Base-by-base conservation (phyloP, 2,888 invertebrate species). In the Machimus atricapillus region DNA sequence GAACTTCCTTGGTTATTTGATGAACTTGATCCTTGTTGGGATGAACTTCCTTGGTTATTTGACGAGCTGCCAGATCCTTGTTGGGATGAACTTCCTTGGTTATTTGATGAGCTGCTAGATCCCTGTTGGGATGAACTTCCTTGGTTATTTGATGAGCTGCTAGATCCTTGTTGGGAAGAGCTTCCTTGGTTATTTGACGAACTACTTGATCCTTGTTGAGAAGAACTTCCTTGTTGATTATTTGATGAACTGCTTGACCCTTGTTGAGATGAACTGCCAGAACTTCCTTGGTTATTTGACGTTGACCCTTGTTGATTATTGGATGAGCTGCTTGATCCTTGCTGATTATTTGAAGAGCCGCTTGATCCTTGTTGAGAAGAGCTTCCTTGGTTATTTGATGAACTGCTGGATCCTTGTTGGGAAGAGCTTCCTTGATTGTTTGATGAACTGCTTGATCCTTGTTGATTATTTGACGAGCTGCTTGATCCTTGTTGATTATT, bases 161-260 rank as follows among this genome's bases (percentile, higher is more conserved):
- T 78, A 16, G 52, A 52, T n/a, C 52, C 52, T 78, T 78, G 78
- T 23, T 43, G 40, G 19, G 43, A 37, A 4, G 40, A 43, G 19
- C 46, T 86, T 9, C 19, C 43, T 23, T 81, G 74, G 31, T 74
- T 74, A 58, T 58, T 82, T 23, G 56, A 58, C 0, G 82, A 58
- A 1, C 31, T 87, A n/a, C 14, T 40, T 14, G 74, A 52, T 1
- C 52, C 52, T 81, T 90, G 89, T 87, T 89, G 89, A 14, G 43
- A 88, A n/a, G 46, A 52, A n/a, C 52, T n/a, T n/a, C 52, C n/a
- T 52, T 52, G 52, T 52, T 52, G 52, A 2, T 46, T 46, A 7
- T 52, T 52, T 52, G 46, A 52, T 4, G 46, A 52, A 5, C 46
- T 4, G 5, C 46, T n/a, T n/a, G 52, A 52, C 5, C 56, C 40